Base-by-base conservation (phyloP, 2,797 vertebrate genomes). In the Neosilurus hyrtlii region DNA sequence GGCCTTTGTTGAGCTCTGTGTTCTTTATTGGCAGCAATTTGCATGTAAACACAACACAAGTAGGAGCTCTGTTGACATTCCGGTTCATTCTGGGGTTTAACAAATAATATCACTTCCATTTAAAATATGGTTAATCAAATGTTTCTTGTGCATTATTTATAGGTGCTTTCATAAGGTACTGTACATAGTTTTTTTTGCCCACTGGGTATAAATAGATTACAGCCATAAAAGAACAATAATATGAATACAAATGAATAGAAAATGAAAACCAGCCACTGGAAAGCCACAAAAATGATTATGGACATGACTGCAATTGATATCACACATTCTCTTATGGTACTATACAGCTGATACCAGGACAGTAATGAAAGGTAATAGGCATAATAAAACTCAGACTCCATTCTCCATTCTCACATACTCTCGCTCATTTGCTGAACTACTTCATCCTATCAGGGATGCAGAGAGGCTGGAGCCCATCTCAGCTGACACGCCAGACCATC, bases 11-110 rank as follows among this genome's bases (percentile, higher is more conserved):
- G 51, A 9, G 43, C 51, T 26, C 52, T 63, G 82, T 90, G 74
- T 90, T 81, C 80, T 61, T 83, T 88, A 83, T 86, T 88, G 88
- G 86, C 83, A 88, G 87, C 26, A 57, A 71, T 87, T 90, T 89
- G 86, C 88, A 81, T 26, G 1, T 49, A 63, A 30, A 90, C 74
- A 79, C 67, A 83, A 80, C 70, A 80, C 18, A 61, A 74, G 82
- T 86, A 82, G 73, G 54, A 81, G 76, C 73, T 85, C 54, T 88
- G 84, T 88, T 61, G 88, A 88, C 88, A 87, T 82, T 1, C 9
- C 81, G 71, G n/a, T 26, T 35, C 0, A 74, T 30, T 18, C 67
- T 7, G 22, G 22, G 43, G 18, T 72, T 54, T 54, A 54, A 72
- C 10, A 51, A 72, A 37, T 18, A 73, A 54, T 10, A 30, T 24